Evolutionary conservation across 2,797 vertebrate species (phyloP).

Genomic region (Hemibagrus guttatus): DNA sequence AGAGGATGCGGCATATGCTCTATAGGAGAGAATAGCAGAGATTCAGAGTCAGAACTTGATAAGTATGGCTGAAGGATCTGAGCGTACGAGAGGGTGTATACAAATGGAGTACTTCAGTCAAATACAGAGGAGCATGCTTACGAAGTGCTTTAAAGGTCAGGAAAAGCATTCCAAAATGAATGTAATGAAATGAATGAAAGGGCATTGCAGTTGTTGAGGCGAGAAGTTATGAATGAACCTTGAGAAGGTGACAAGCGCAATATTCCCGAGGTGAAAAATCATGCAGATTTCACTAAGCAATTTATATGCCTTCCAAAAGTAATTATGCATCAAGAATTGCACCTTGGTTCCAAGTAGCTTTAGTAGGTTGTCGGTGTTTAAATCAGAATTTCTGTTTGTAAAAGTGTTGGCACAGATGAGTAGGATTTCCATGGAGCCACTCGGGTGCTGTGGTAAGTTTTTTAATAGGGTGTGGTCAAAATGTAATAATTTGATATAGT

Average conservation of each 20-base stretch:
- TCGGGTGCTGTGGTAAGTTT: neutral
- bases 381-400: neutral
- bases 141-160: constrained; percentile 19
- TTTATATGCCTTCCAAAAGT: neutral
- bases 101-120: neutral
- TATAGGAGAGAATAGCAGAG: neutral
- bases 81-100: neutral
- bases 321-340: neutral
- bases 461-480: neutral
- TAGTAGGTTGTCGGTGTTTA: neutral
- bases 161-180: neutral
- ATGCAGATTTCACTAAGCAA: neutral
- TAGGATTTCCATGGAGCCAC: neutral
- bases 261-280: neutral
- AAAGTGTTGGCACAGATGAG: no score
- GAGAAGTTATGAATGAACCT: constrained; percentile 5
- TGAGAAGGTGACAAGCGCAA: neutral
- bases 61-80: neutral
- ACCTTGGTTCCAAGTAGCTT: neutral
- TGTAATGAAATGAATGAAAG: constrained; percentile 2
- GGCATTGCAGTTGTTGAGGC: neutral
- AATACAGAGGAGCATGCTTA: neutral
- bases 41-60: neutral
- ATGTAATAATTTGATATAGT: neutral
- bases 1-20: neutral